Percentiles rank a stretch among this genome's conserved stretches.
Conservation (phyloP, 2,888 invertebrate genomes). For the Alcis repandata region DNA sequence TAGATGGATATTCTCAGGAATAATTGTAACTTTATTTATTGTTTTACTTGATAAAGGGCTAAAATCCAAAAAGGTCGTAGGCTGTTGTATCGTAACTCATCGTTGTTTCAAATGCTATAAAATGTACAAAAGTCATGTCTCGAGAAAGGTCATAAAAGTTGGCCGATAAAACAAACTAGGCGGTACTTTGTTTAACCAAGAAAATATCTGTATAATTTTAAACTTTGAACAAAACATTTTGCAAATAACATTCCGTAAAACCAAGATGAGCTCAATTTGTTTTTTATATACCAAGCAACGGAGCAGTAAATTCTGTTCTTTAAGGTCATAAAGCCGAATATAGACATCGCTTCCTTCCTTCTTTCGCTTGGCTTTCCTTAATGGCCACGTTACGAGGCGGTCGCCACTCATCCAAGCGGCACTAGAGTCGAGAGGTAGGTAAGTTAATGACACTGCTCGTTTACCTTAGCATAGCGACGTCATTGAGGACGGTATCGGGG, state of each 20-base stretch:
- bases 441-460: neutral
- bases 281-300: too few relatives aligned
- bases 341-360: neutral
- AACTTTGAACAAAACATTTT: conserved; percentile 4
- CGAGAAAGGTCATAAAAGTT: conserved; percentile 25
- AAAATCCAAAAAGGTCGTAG: conserved; percentile 8
- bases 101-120: conserved; percentile 30
- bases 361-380: neutral
- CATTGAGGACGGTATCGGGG: conserved; percentile 96
- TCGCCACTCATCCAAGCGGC: too few relatives aligned
- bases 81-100: conserved; percentile 21
- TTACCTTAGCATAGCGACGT: conserved; percentile 94
- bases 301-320: neutral
- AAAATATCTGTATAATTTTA: conserved; percentile 15
- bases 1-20: neutral
- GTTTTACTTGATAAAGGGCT: neutral
- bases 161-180: conserved; percentile 22
- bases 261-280: neutral
- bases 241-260: neutral
- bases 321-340: neutral
- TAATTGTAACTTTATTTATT: neutral
- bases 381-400: too few relatives aligned
- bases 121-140: conserved; percentile 16
- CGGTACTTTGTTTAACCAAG: conserved; percentile 8
- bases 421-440: too few relatives aligned